Conservation (phyloP, 1,140 invertebrate genomes). For the Drosophila navojoa region DNA sequence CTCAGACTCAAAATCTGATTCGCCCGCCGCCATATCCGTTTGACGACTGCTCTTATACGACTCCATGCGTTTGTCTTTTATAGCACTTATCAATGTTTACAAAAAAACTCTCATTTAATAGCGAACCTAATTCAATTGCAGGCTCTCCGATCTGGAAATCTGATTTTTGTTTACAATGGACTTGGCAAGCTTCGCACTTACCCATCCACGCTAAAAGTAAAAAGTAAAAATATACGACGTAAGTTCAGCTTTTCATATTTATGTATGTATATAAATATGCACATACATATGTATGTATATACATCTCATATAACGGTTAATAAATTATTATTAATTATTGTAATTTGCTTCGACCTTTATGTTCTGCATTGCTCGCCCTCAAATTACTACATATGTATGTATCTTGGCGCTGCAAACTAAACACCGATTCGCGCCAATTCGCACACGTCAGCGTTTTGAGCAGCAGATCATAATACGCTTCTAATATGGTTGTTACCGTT, state of each 20-base stretch:
- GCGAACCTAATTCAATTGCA: not conserved
- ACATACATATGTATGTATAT: not conserved
- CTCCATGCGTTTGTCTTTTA: slow-evolving; percentile 16
- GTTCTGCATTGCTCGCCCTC: not conserved
- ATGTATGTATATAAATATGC: not conserved
- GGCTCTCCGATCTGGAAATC: slow-evolving; percentile 7
- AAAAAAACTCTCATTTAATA: slow-evolving; percentile 9
- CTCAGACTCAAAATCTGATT: slow-evolving; percentile 20
- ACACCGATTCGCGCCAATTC: not conserved
- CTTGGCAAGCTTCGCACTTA: not conserved
- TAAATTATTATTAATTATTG: not conserved
- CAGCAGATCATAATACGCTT: not conserved
- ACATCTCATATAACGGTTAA: not conserved
- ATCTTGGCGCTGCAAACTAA: not conserved
- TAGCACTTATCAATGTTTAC: slow-evolving; percentile 31
- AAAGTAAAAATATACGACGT: not conserved
- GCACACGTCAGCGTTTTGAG: slow-evolving; percentile 34
- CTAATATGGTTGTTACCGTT: too few relatives aligned
- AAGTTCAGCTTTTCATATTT: not conserved
- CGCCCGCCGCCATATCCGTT: slow-evolving; percentile 47
- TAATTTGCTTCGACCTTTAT: slow-evolving; percentile 3
- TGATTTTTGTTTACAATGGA: slow-evolving; percentile 12
- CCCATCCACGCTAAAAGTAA: not conserved
- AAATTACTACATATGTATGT: too few relatives aligned
- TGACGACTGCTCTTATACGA: slow-evolving; percentile 33